Percentiles rank a stretch among this genome's conserved stretches.
Conservation (phyloP, 2,797 vertebrate species). For the Thaleichthys pacificus region DNA sequence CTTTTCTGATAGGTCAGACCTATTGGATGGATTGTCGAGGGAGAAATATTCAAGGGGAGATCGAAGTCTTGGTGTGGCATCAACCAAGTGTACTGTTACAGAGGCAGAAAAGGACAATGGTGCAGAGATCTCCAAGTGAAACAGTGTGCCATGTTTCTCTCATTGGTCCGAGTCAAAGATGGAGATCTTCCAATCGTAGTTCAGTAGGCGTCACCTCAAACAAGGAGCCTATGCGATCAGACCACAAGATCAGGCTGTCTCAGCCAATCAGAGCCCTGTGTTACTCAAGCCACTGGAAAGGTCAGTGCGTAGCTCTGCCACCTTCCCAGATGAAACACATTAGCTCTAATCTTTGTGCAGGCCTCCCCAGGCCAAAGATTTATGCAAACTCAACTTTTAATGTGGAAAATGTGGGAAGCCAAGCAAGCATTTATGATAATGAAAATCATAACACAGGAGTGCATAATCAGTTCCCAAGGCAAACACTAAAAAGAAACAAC, state of each 20-base stretch:
- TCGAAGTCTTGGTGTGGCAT: no score
- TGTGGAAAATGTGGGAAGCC: constrained; percentile 33
- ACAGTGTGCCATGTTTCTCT: background rate
- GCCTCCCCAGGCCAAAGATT: constrained; percentile 5
- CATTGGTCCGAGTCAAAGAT: background rate
- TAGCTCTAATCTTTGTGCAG: constrained; percentile 9
- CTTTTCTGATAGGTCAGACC: no score
- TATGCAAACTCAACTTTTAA: constrained; percentile 13
- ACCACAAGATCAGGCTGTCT: background rate
- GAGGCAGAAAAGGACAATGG: no score
- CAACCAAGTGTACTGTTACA: no score
- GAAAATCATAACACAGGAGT: constrained; percentile 22
- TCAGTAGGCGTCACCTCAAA: background rate
- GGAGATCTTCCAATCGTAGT: background rate
- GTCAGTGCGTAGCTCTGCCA: background rate
- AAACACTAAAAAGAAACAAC: background rate
- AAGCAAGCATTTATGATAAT: constrained; percentile 26
- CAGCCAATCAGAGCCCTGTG: background rate
- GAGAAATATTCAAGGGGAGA: no score
- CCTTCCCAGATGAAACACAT: constrained; percentile 19
- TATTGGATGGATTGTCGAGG: no score
- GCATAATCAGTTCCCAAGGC: constrained; percentile 1
- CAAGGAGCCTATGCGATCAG: background rate
- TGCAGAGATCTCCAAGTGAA: no score
- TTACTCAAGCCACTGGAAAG: background rate